phyloP scores from a whole-genome alignment of 2,113 vertebrate genomes.

The Tragelaphus scriptus region DNA sequence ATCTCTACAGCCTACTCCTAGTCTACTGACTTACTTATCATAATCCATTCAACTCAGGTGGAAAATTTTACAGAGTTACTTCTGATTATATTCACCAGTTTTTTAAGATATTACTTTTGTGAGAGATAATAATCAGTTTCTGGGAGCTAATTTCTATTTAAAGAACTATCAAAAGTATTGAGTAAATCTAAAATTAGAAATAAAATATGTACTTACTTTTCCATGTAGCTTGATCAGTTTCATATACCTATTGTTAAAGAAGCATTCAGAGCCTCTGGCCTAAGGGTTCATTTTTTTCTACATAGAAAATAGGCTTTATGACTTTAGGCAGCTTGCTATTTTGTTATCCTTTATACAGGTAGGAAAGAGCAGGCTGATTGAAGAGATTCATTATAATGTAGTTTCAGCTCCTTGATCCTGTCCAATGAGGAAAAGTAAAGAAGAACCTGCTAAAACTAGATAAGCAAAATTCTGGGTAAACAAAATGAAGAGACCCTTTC shows the following conservation, averaged over 20 bases:
- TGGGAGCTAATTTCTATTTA: not conserved
- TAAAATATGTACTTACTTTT: not conserved
- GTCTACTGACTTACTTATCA: not conserved
- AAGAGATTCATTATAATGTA: slow-evolving; percentile 33
- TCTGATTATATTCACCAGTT: not conserved
- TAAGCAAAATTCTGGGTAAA: slow-evolving; percentile 39
- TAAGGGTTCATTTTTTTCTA: slow-evolving; percentile 13
- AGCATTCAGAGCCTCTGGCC: not conserved
- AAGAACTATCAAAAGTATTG: not conserved
- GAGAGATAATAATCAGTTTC: not conserved
- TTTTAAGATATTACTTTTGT: not conserved
- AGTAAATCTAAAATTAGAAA: slow-evolving; percentile 33
- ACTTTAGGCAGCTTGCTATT: slow-evolving; percentile 19
- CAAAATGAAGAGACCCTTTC: slow-evolving; percentile 8
- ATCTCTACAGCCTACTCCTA: not conserved
- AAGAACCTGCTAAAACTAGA: slow-evolving; percentile 53
- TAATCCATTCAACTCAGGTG: too few relatives aligned
- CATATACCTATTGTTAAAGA: not conserved
- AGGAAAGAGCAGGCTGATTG: slow-evolving; percentile 21
- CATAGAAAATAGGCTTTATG: not conserved
- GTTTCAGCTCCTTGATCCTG: slow-evolving; percentile 18
- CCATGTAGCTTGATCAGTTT: not conserved
- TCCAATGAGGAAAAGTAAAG: slow-evolving; percentile 13
- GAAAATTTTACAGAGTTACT: not conserved
- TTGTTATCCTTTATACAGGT: slow-evolving; percentile 29